Conservation (phyloP, 2,888 invertebrate species). For the Yponomeuta sedellus region DNA sequence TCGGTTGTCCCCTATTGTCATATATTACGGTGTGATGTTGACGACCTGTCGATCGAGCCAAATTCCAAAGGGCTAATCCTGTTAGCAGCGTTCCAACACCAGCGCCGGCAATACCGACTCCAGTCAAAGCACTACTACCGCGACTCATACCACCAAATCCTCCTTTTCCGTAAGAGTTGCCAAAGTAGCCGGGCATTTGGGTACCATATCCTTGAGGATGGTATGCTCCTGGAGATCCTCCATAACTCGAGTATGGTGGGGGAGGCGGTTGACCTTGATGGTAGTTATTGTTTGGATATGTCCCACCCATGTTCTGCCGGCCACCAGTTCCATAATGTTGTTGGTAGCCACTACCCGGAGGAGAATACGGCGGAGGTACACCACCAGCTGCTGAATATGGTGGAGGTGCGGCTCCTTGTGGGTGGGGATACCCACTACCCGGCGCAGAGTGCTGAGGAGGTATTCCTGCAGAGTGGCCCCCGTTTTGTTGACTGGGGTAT, state of each 20-base stretch:
- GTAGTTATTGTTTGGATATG: slow-evolving; percentile 35
- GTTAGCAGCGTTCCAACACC: slow-evolving; percentile 68
- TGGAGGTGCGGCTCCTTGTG: neutral
- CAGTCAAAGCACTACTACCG: slow-evolving; percentile 50
- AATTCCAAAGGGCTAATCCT: slow-evolving; percentile 69
- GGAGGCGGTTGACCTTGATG: slow-evolving; percentile 54
- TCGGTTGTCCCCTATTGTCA: slow-evolving; percentile 65
- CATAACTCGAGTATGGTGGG: slow-evolving; percentile 48
- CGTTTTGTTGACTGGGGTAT: slow-evolving; percentile 34
- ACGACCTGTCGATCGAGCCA: slow-evolving; percentile 63
- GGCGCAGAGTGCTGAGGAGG: neutral
- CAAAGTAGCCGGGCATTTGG: slow-evolving; percentile 63
- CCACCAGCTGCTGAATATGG: slow-evolving; percentile 5
- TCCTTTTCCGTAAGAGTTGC: slow-evolving; percentile 49
- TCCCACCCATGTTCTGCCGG: slow-evolving; percentile 29
- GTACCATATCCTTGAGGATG: slow-evolving; percentile 38
- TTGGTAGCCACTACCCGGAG: neutral
- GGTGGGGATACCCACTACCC: slow-evolving; percentile 10
- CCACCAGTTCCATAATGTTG: slow-evolving; percentile 13
- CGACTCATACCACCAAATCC: slow-evolving; percentile 54
- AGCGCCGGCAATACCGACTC: slow-evolving; percentile 65
- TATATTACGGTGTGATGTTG: slow-evolving; percentile 65
- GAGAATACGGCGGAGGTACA: slow-evolving; percentile 22
- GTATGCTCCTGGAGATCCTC: slow-evolving; percentile 24
- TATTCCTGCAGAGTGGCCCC: slow-evolving; percentile 25